Conservation (phyloP, 2,113 vertebrate genomes). For the Cryptoleucopteryx plumbea region DNA sequence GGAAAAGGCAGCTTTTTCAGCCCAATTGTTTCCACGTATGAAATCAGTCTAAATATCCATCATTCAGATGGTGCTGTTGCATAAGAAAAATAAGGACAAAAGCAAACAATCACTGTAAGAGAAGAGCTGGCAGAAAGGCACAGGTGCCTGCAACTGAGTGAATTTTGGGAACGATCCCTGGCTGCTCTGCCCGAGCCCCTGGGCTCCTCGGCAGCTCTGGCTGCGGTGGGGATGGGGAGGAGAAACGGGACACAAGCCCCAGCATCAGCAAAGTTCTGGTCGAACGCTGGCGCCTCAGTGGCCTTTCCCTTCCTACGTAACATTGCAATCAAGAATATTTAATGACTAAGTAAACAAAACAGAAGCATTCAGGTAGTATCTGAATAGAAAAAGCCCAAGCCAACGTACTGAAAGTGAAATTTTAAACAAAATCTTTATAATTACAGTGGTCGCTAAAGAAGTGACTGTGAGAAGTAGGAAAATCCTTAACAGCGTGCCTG, state of each 20-base stretch:
- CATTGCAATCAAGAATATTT: not conserved
- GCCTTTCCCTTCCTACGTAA: not conserved
- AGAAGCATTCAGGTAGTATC: not conserved
- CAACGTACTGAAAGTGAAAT: conserved; percentile 2
- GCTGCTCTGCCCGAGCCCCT: not conserved
- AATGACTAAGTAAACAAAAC: not conserved
- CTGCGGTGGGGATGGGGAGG: not conserved
- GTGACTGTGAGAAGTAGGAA: not conserved
- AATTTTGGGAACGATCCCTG: not conserved
- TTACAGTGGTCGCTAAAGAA: not conserved
- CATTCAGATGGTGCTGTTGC: not conserved
- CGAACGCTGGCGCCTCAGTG: accelerated
- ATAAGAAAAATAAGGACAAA: not conserved
- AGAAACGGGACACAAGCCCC: not conserved
- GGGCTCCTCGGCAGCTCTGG: not conserved
- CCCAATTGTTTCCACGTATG: not conserved
- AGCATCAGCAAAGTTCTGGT: not conserved
- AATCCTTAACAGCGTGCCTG: not conserved
- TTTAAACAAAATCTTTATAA: not conserved
- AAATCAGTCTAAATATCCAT: not conserved
- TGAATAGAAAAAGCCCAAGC: not conserved
- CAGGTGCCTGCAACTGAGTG: not conserved
- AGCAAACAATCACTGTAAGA: not conserved
- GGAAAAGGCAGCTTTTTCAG: not conserved
- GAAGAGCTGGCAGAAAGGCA: not conserved